Evolutionary conservation across 2,888 invertebrate species (phyloP).

Genomic region (Notodonta dromedarius): DNA sequence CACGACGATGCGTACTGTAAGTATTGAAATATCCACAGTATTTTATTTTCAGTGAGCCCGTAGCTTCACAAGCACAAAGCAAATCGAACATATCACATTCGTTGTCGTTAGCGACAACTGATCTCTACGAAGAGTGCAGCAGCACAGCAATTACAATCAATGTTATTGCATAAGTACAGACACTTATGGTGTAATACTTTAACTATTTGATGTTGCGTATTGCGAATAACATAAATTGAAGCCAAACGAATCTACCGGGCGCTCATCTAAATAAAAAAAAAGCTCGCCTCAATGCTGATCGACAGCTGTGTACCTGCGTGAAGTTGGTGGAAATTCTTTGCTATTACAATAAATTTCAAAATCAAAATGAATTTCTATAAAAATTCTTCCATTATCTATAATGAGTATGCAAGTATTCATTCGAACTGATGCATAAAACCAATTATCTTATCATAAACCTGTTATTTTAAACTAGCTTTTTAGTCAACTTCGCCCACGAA

Average conservation of each 20-base stretch:
- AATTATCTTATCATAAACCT: slow-evolving; percentile 2
- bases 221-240: background rate
- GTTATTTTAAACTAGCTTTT: background rate
- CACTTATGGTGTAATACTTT: background rate
- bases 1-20: too few relatives aligned
- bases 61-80: background rate
- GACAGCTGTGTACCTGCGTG: background rate
- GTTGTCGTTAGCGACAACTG: slow-evolving; percentile 1
- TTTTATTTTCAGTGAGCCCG: too few relatives aligned
- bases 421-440: background rate
- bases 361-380: background rate
- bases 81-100: background rate
- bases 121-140: background rate
- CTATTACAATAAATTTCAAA: background rate
- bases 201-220: background rate
- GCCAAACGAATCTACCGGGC: background rate
- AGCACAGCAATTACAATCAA: background rate
- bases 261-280: background rate
- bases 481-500: slow-evolving; percentile 2
- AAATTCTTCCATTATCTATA: background rate
- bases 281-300: background rate
- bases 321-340: background rate
- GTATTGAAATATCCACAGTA: too few relatives aligned
- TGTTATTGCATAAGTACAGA: background rate
- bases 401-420: background rate